A percentile compares a stretch with the other conserved stretches of the same genome.
Evolutionary conservation across 2,113 vertebrate species (phyloP).

Genomic region (Indicator maculatus): DNA sequence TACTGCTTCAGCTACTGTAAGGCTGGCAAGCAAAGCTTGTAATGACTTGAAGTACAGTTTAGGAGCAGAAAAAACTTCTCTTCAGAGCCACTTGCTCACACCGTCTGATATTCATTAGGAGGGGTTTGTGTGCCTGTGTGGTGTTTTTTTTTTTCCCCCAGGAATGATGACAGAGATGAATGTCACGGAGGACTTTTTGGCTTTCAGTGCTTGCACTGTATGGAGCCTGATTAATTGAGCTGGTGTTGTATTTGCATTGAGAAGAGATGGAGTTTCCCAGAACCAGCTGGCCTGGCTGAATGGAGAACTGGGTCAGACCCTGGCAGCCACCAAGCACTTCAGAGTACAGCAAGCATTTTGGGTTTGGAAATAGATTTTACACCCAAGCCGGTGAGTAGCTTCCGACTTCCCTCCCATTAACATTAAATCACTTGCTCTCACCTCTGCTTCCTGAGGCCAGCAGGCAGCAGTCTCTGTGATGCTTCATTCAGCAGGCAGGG

Average conservation of each 20-base stretch:
- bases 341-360: background rate
- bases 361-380: constrained; percentile 1
- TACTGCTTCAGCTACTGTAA: constrained; percentile 64
- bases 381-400: background rate
- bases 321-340: background rate
- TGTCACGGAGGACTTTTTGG: constrained; percentile 39
- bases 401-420: background rate
- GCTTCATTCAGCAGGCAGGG: background rate
- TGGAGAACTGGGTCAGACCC: background rate
- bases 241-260: background rate
- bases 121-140: background rate
- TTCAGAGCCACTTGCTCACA: constrained; percentile 40
- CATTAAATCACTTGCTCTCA: background rate
- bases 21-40: constrained; percentile 56
- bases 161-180: constrained; percentile 46
- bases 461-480: background rate
- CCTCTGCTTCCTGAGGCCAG: background rate
- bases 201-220: background rate
- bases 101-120: constrained; percentile 53
- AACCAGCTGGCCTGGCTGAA: background rate
- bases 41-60: constrained; percentile 69
- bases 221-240: background rate
- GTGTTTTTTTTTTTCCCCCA: background rate
- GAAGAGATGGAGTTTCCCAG: background rate
- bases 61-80: constrained; percentile 63